Base-by-base conservation (phyloP, 2,888 invertebrate species). In the Erebia epiphron region DNA sequence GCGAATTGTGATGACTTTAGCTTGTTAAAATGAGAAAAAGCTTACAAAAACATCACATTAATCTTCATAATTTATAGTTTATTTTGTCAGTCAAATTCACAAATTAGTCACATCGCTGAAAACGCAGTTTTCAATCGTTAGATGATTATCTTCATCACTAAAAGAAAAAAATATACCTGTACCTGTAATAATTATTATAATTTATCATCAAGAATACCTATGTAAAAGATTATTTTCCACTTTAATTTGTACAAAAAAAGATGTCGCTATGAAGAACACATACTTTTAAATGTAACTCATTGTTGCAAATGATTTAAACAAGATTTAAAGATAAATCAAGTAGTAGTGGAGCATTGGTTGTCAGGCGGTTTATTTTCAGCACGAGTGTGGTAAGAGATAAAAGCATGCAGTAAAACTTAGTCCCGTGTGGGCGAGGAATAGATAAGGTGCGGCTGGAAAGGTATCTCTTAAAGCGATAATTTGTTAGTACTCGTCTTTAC, bases 401-500 rank as follows among this genome's bases (percentile, higher is more conserved):
- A 87, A 86, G 82, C 78, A 80, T 75, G 83, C 82, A 84, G 84
- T 90, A 89, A 91, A 91, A 85, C 86, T 82, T 78, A 80, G 82
- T 77, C 82, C 78, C 78, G 81, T 85, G 91, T 92, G 87, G 92
- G 91, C 85, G 90, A 81, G 79, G 78, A 78, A 72, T 75, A 87
- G 89, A 91, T 91, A 91, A 87, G 81, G 76, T 75, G 78, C 79
- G 79, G 80, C 80, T 76, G 77, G 77, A 77, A 79, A 82, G 81
- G 80, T 90, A 89, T 87, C 87, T 90, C 78, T 84, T 84, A 84
- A 88, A 87, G 85, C 82, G 85, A 86, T 90, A 85, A 91, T 90
- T 91, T 91, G 90, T 89, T 88, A 83, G 81, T 81, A 81, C 82
- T 85, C 84, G 82, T 80, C 79, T 80, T 80, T 78, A 80, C 78